These are phyloP conservation scores for Bombylius major DNA, from an alignment of 2,888 invertebrate genomes.

Conservation along the genomic window DNA sequence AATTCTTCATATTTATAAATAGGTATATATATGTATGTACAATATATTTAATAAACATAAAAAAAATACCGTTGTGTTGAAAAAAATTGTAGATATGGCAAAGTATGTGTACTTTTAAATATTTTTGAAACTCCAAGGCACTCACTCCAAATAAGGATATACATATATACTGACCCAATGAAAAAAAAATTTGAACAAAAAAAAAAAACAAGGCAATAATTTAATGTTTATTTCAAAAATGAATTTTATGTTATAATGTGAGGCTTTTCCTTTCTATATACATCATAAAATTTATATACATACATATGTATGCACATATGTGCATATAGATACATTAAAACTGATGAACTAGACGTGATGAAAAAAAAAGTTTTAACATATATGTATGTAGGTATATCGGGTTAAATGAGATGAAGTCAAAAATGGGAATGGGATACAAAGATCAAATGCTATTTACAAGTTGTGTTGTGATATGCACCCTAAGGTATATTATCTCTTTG, in stretches of 20 bases:
- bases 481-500: background rate
- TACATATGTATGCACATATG: too few relatives aligned
- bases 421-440: too few relatives aligned
- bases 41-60: background rate
- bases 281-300: too few relatives aligned
- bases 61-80: background rate
- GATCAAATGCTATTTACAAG: background rate
- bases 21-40: background rate
- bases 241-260: background rate
- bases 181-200: background rate
- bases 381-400: background rate
- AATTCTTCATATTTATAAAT: background rate
- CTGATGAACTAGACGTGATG: too few relatives aligned
- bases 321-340: too few relatives aligned
- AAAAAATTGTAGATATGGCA: too few relatives aligned
- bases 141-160: constrained; percentile 3
- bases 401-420: background rate
- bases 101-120: background rate
- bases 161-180: background rate
- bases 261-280: too few relatives aligned
- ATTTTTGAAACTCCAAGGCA: background rate
- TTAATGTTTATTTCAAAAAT: constrained; percentile 8
- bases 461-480: constrained; percentile 1
- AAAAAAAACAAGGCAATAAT: constrained; percentile 7
- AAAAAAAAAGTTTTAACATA: background rate